Evolutionary conservation across 2,888 invertebrate species (phyloP), one percentile per base, ranked within the genome.

Genomic region (Pterostichus niger): DNA sequence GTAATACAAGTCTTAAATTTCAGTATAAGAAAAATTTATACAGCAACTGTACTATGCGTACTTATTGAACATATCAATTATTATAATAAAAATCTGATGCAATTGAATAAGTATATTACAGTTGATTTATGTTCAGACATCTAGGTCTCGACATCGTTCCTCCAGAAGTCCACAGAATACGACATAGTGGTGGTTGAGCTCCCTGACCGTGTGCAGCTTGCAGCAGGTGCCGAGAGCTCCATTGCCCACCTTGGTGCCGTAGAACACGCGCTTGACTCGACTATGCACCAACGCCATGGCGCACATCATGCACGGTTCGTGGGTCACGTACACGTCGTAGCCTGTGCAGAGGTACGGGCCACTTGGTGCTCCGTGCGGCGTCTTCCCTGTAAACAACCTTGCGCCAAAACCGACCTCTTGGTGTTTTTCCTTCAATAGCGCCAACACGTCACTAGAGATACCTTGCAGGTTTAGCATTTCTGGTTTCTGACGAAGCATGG

Each of bases 241-340:
- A 82, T 91, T 91, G 0, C 86, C 83, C 0, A 89, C 88, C 83
- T 92, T 91, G 0, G 90, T 87, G 5, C 93, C 92, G 88, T 95
- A 98, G 89, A 98, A 98, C 1, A 98, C 94, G 83, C 96, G 92
- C 78, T 93, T 93, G 0, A 93, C 94, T 84, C 99, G 91, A n/a
- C 97, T 96, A 89, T 99, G 99, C 0, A 98, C 92, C 80, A 99
- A 90, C 0, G 96, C 98, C 99, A 99, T 99, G 0, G 97, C 92
- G 90, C 99, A 99, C 95, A 99, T 97, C 0, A 96, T 88, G 90
- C 99, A 99, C 0, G 99, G 98, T 88, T 99, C 99, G 84, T 92
- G 92, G 0, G 95, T 92, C 56, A 96, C 88, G 88, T 97, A 98
- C 1, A 96, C 90, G 90, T 96, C 95, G 89, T 96, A 97, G 1